Conservation (phyloP, 2,888 invertebrate species). For the Cheilosia grossa region DNA sequence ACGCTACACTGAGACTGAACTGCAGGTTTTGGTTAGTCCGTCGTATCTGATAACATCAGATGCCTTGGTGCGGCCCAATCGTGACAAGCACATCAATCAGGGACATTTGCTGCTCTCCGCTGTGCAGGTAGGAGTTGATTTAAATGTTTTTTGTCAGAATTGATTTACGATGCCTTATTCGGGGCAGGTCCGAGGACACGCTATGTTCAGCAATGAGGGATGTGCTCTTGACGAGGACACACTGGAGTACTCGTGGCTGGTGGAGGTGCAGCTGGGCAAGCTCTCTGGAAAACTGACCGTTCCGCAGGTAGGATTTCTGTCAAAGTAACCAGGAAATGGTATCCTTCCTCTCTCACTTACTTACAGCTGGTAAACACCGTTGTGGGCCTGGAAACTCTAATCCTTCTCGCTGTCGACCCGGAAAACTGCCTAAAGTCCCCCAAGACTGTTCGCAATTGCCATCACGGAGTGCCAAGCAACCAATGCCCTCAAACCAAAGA, state of each 20-base stretch:
- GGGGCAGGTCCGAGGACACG: slow-evolving; percentile 93
- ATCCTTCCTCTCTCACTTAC: background rate
- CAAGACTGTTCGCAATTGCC: slow-evolving; percentile 90
- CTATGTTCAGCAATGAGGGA: slow-evolving; percentile 97
- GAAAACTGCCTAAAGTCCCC: slow-evolving; percentile 96
- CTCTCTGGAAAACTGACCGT: slow-evolving; percentile 95
- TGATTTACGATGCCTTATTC: background rate
- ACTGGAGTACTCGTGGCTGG: slow-evolving; percentile 98
- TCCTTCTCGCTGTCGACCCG: slow-evolving; percentile 92
- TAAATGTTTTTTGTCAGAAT: background rate
- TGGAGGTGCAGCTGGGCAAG: slow-evolving; percentile 97
- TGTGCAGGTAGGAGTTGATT: slow-evolving; percentile 86
- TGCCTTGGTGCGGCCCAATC: slow-evolving; percentile 87
- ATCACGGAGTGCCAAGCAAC: slow-evolving; percentile 89
- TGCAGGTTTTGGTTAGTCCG: slow-evolving; percentile 95
- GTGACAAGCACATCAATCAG: slow-evolving; percentile 90
- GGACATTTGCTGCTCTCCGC: slow-evolving; percentile 94
- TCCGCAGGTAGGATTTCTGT: slow-evolving; percentile 86
- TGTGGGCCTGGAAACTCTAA: slow-evolving; percentile 94
- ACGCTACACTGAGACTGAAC: slow-evolving; percentile 93
- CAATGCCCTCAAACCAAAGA: slow-evolving; percentile 88
- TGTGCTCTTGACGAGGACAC: slow-evolving; percentile 96
- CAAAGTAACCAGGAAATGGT: background rate
- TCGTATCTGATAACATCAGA: slow-evolving; percentile 92
- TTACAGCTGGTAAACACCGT: slow-evolving; percentile 91